Conservation (phyloP, 1,140 invertebrate genomes). For the Drosophila tropicalis region DNA sequence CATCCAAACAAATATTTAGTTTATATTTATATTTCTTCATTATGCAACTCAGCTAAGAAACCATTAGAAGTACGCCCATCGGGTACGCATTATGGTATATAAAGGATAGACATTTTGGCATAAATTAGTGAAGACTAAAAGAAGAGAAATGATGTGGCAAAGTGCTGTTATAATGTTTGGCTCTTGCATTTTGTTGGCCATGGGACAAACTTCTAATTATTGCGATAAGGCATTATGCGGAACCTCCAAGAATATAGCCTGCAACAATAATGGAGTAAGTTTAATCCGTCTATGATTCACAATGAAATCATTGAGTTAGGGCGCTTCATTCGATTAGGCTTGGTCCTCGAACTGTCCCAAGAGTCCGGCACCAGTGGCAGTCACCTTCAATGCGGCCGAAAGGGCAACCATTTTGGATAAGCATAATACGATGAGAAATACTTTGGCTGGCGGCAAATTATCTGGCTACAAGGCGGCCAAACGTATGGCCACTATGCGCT, state of each 20-base stretch:
- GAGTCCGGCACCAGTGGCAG: too few relatives aligned
- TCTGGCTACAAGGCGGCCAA: too few relatives aligned
- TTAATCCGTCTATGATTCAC: background rate
- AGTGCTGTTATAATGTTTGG: background rate
- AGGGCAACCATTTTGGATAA: too few relatives aligned
- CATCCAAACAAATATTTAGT: background rate
- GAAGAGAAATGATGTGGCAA: background rate
- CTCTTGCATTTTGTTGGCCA: background rate
- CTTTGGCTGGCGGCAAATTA: too few relatives aligned
- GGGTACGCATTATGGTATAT: background rate
- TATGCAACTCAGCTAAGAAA: background rate
- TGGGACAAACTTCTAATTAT: too few relatives aligned
- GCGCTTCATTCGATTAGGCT: slow-evolving; percentile 9
- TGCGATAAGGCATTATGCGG: too few relatives aligned
- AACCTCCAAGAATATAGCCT: slow-evolving; percentile 45
- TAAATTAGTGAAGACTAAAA: background rate
- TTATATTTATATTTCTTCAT: background rate
- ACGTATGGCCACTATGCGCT: slow-evolving; percentile 45
- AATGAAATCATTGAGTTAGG: too few relatives aligned
- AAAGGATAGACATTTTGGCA: background rate
- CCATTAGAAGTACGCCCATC: too few relatives aligned
- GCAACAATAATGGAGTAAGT: slow-evolving; percentile 52
- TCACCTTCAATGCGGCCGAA: too few relatives aligned
- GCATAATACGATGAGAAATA: too few relatives aligned
- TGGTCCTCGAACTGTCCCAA: slow-evolving; percentile 44